These are phyloP conservation scores for Pollenia labialis DNA, from an alignment of 2,888 invertebrate genomes.

Conservation along the genomic window DNA sequence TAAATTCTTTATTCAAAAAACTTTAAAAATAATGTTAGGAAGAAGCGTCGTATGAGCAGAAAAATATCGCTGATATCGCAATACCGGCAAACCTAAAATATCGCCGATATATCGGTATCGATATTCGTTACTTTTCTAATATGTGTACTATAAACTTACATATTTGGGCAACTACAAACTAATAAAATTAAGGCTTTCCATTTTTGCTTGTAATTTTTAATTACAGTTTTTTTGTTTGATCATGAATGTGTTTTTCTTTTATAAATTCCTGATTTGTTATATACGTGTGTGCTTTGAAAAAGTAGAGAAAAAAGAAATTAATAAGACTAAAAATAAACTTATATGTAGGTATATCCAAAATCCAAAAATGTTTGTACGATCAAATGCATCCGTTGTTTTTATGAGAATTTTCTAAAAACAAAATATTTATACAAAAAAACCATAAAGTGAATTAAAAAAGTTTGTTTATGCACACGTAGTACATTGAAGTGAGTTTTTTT, in stretches of 20 bases:
- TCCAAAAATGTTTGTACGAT: conserved; percentile 16
- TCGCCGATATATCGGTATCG: no score
- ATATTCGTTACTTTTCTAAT: no score
- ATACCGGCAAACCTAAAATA: no score
- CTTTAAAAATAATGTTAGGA: no score
- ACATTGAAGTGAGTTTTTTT: not conserved
- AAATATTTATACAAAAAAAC: not conserved
- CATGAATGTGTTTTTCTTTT: not conserved
- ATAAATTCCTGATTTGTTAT: not conserved
- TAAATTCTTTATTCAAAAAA: no score
- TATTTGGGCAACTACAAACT: conserved; percentile 4
- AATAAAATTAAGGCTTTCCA: conserved; percentile 7
- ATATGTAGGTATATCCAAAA: not conserved
- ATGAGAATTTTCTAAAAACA: conserved; percentile 32
- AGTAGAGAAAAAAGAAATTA: conserved; percentile 42
- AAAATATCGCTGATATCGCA: no score
- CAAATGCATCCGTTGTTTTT: conserved; percentile 30
- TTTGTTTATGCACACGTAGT: conserved; percentile 17
- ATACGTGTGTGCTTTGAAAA: not conserved
- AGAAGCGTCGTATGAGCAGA: no score
- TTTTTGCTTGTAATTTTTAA: conserved; percentile 16
- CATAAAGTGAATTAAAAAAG: conserved; percentile 16
- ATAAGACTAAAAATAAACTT: conserved; percentile 54
- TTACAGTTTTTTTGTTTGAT: conserved; percentile 7
- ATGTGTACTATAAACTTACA: no score